Conservation (phyloP, 2,113 vertebrate genomes). For the Dermatemys mawii region DNA sequence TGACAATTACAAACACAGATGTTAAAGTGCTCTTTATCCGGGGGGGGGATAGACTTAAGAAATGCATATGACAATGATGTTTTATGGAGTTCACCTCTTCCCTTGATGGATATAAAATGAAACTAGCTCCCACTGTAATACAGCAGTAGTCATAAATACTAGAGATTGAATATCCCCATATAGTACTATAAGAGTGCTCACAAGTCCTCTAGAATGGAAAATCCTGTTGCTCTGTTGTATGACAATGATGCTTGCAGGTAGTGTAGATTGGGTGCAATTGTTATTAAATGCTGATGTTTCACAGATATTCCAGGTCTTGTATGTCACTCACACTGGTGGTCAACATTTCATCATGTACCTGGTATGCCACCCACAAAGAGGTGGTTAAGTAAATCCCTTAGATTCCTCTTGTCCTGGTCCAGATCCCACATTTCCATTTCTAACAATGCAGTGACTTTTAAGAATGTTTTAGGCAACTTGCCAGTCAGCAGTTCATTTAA, state of each 20-base stretch:
- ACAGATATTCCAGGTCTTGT: background rate
- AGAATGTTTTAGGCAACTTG: background rate
- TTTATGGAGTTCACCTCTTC: conserved; percentile 21
- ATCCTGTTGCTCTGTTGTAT: background rate
- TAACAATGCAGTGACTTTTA: background rate
- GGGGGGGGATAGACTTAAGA: background rate
- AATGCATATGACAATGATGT: conserved; percentile 15
- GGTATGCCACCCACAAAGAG: background rate
- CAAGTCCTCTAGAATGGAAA: background rate
- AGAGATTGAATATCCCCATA: background rate
- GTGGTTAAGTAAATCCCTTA: background rate
- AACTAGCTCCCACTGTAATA: conserved; percentile 8
- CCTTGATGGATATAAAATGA: conserved; percentile 8
- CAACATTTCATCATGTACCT: background rate
- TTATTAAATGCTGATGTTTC: background rate
- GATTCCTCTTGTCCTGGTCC: background rate
- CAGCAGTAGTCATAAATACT: background rate
- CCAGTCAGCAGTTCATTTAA: background rate
- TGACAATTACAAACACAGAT: background rate
- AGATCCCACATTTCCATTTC: background rate
- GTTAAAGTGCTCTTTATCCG: background rate
- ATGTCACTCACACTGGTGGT: background rate
- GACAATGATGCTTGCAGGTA: background rate
- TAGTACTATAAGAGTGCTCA: background rate
- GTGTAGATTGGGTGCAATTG: background rate